Evolutionary conservation across 2,113 vertebrate genomes (phyloP).

Genomic region (Sphaerodactylus townsendi): DNA sequence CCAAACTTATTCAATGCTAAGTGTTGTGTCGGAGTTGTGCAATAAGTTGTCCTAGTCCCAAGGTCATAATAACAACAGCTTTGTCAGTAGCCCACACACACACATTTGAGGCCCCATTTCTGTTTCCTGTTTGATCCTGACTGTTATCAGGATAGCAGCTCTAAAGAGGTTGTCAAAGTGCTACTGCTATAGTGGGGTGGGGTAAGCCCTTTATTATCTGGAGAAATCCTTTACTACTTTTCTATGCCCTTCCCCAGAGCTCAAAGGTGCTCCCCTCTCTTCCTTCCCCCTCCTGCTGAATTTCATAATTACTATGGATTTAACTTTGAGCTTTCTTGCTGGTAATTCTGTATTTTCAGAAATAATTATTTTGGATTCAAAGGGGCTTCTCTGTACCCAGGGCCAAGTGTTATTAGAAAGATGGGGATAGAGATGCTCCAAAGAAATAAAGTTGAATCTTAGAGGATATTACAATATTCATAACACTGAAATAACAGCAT

Average conservation of each 20-base stretch:
- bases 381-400: no score
- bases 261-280: not conserved
- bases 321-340: not conserved
- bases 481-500: no score
- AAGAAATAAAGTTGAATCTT: no score
- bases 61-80: slow-evolving; percentile 18
- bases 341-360: not conserved
- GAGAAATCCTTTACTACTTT: not conserved
- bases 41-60: not conserved
- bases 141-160: not conserved
- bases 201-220: not conserved
- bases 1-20: not conserved
- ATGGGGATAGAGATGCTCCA: no score
- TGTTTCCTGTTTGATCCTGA: not conserved
- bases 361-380: slow-evolving; percentile 2
- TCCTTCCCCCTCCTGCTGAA: not conserved
- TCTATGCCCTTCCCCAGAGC: not conserved
- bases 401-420: no score
- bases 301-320: not conserved
- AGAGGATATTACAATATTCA: no score
- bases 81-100: not conserved
- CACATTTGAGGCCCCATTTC: not conserved
- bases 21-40: not conserved
- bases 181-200: not conserved
- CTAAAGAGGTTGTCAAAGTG: not conserved